A percentile compares a stretch with the other conserved stretches of the same genome.
Conservation (phyloP, 1,140 invertebrate species). For the Drosophila gunungcola region DNA sequence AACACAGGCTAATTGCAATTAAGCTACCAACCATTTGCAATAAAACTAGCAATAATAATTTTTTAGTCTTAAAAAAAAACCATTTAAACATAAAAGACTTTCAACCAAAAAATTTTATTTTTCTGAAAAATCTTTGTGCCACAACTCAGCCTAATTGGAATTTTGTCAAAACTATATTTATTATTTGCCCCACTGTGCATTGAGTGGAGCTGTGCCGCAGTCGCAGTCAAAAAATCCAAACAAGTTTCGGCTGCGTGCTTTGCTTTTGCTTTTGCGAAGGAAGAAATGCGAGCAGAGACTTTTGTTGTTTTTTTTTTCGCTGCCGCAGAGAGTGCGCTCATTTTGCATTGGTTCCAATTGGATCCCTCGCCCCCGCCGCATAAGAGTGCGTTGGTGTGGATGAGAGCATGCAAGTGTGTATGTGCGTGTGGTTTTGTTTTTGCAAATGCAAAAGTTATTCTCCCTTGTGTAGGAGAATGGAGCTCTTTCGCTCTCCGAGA, state of each 20-base stretch:
- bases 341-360: conserved; percentile 56
- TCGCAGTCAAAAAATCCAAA: conserved; percentile 22
- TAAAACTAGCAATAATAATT: no score
- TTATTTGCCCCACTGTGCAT: conserved; percentile 12
- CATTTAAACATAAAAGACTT: no score
- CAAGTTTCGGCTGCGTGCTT: conserved; percentile 42
- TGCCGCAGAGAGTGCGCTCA: conserved; percentile 38
- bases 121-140: no score
- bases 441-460: conserved; percentile 74
- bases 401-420: conserved; percentile 12
- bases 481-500: conserved; percentile 7
- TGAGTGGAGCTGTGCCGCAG: conserved; percentile 27
- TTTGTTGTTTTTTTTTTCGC: conserved; percentile 16
- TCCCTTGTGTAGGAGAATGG: conserved; percentile 29
- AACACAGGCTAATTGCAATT: no score
- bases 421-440: conserved; percentile 56
- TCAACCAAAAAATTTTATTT: no score
- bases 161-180: neutral
- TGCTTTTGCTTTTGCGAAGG: conserved; percentile 29
- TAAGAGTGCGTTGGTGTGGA: conserved; percentile 1
- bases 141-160: no score
- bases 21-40: no score
- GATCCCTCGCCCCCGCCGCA: conserved; percentile 32
- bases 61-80: no score
- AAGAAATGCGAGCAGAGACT: conserved; percentile 2